Base-by-base conservation (phyloP, 92 coral and sea anemone genomes). In the Porites evermanni region DNA sequence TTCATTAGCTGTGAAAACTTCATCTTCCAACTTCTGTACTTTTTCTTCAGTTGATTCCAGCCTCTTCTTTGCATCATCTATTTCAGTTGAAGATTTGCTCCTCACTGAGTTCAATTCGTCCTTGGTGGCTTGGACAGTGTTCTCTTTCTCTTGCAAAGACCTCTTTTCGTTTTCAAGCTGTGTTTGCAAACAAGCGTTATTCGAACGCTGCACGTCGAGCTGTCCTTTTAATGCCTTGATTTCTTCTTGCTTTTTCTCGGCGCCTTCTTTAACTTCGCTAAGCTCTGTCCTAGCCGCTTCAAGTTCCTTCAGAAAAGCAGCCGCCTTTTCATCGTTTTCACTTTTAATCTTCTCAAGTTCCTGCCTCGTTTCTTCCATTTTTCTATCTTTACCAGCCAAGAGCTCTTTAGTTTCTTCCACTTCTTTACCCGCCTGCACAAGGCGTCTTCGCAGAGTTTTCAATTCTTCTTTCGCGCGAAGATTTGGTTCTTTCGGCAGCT, bases 361-460 rank as follows among this genome's bases (percentile, higher is more conserved):
- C 18, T 69, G 75, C 8, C 47, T 44, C 2, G 76, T 70, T 10
- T 90, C 93, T 18, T 85, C 86, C 44, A 72, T 81, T 19, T 74
- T 75, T 24, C 53, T 52, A 3, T 85, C 67, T 52, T 71, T 87
- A 59, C 87, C 87, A 14, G 86, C 95, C 59, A 70, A 70, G 8
- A 79, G 67, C 52, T 86, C 84, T 52, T 78, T 87, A 83, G 26
- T 79, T 13, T 89, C 93, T 18, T 88, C 86, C 11, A 59, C 21
- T 38, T 95, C 95, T 38, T 89, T 83, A 16, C 82, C 87, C 20
- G 92, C 92, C 75, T 89, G 88, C 20, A 83, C 82, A 54, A 87
- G 86, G 18, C 91, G 75, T 47, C 92, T 64, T 67, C 91, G 85
- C 72, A 92, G 75, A 20, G 91, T 84, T 72, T 81, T 88, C 14